Evolutionary conservation across 2,797 vertebrate genomes (phyloP).

Genomic region (Gadopsis marmoratus): DNA sequence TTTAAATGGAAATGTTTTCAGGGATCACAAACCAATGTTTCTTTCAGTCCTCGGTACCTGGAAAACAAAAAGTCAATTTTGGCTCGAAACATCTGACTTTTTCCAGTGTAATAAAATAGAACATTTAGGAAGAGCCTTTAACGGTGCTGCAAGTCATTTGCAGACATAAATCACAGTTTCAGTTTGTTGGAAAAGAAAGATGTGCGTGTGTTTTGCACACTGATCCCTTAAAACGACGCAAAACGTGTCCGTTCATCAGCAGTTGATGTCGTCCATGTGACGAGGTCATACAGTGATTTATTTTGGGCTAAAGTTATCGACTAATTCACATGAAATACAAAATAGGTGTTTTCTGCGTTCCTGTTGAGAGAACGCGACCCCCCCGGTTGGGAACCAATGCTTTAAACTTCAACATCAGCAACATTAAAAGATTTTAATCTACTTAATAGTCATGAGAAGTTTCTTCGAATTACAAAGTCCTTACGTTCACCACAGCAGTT

Average conservation of each 20-base stretch:
- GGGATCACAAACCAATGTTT: neutral
- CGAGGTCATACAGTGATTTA: neutral
- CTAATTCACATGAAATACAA: neutral
- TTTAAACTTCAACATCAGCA: neutral
- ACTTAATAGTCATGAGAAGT: neutral
- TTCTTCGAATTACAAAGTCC: slow-evolving; percentile 6
- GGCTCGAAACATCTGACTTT: no score
- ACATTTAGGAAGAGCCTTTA: neutral
- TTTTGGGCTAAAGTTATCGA: neutral
- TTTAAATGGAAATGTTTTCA: neutral
- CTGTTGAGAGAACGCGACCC: neutral
- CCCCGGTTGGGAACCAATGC: neutral
- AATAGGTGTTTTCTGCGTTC: neutral
- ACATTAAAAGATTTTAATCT: slow-evolving; percentile 6
- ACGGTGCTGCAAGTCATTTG: neutral
- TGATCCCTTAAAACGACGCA: neutral
- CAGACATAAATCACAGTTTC: neutral
- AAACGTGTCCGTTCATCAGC: neutral
- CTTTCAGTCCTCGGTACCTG: neutral
- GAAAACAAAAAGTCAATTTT: no score
- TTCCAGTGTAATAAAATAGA: neutral
- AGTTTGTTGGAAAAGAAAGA: no score
- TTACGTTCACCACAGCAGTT: neutral
- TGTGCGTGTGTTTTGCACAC: no score
- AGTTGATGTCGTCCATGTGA: neutral